Evolutionary conservation across 2,888 invertebrate species (phyloP).

Genomic region (Pardosa pseudoannulata): DNA sequence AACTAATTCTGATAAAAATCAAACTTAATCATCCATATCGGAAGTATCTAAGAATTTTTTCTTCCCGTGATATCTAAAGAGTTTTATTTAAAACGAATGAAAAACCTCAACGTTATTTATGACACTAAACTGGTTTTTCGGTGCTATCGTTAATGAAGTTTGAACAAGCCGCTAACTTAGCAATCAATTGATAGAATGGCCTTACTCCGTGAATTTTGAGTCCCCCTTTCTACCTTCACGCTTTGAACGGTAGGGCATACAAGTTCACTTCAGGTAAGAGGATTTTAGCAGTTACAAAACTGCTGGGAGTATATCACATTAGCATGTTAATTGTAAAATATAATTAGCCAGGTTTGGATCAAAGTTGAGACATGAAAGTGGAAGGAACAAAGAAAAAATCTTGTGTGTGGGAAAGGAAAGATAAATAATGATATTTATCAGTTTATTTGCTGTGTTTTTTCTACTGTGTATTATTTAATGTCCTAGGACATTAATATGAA

Average conservation of each 20-base stretch:
- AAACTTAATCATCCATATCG: conserved; percentile 34
- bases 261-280: not conserved
- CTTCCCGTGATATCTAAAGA: not conserved
- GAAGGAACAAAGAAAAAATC: too few relatives aligned
- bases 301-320: too few relatives aligned
- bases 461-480: too few relatives aligned
- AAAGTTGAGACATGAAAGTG: too few relatives aligned
- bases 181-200: conserved; percentile 27
- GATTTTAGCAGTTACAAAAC: too few relatives aligned
- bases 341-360: too few relatives aligned
- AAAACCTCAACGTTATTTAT: conserved; percentile 29
- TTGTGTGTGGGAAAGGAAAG: too few relatives aligned
- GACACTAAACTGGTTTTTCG: conserved; percentile 28
- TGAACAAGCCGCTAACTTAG: conserved; percentile 4
- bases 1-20: conserved; percentile 30
- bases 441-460: too few relatives aligned
- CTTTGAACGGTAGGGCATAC: not conserved
- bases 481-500: too few relatives aligned
- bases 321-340: too few relatives aligned
- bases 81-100: conserved; percentile 10
- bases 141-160: conserved; percentile 25
- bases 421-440: too few relatives aligned
- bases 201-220: not conserved
- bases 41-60: conserved; percentile 16
- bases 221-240: not conserved